Evolutionary conservation across 2,888 invertebrate genomes (phyloP).

Genomic region (Xestia rhomboidea): DNA sequence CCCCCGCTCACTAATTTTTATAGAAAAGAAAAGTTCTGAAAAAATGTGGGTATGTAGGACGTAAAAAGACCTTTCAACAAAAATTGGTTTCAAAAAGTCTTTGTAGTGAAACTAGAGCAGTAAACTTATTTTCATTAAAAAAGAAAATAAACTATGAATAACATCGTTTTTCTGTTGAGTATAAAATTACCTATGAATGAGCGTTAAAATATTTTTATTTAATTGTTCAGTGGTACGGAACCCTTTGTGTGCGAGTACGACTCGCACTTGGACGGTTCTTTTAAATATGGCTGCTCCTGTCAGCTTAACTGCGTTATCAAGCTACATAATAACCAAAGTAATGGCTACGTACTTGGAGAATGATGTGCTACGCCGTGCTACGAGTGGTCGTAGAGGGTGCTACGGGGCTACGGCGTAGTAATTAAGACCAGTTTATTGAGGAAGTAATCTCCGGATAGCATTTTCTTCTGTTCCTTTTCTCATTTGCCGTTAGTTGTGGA

Average conservation of each 20-base stretch:
- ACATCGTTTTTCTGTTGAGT: background rate
- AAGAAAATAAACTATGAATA: background rate
- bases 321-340: conserved; percentile 64
- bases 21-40: background rate
- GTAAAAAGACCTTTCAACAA: background rate
- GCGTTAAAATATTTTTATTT: background rate
- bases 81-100: background rate
- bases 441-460: conserved; percentile 63
- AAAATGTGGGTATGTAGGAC: background rate
- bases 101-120: background rate
- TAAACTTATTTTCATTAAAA: background rate
- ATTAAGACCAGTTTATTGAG: conserved; percentile 67
- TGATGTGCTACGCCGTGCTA: conserved; percentile 63
- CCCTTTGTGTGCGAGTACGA: background rate
- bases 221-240: background rate
- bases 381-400: conserved; percentile 53
- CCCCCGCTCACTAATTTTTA: background rate
- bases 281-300: conserved; percentile 46
- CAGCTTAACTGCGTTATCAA: conserved; percentile 58
- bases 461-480: conserved; percentile 61
- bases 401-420: conserved; percentile 62
- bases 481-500: conserved; percentile 38
- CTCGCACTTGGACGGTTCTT: conserved; percentile 16
- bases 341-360: conserved; percentile 65
- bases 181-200: background rate